These are phyloP conservation scores for Parazoanthus darwini DNA, from an alignment of 92 coral and sea anemone species.

Conservation along the genomic window DNA sequence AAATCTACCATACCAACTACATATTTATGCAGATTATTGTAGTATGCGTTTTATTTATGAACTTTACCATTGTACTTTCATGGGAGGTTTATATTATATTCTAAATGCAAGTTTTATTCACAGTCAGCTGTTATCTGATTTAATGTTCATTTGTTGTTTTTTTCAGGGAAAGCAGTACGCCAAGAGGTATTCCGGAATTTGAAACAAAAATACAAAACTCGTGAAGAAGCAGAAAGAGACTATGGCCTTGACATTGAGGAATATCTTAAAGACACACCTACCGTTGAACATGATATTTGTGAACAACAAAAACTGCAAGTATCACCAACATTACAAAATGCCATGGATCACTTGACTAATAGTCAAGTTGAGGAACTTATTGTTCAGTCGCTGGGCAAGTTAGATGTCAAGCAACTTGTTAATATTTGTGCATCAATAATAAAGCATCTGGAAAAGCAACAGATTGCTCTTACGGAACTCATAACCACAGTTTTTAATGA, in stretches of 20 bases:
- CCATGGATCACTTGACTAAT: constrained; percentile 1
- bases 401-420: neutral
- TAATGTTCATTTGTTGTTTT: neutral
- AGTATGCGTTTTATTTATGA: neutral
- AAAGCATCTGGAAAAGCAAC: neutral
- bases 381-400: neutral
- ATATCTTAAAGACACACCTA: constrained; percentile 1
- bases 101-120: neutral
- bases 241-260: neutral
- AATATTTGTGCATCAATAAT: neutral
- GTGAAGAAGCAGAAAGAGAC: constrained; percentile 4
- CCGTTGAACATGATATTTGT: neutral
- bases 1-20: neutral
- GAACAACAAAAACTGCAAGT: neutral
- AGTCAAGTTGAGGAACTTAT: neutral
- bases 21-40: neutral
- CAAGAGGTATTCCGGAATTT: constrained; percentile 19
- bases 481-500: neutral
- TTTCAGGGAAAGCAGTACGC: constrained; percentile 1
- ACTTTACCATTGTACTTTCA: neutral
- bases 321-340: constrained; percentile 13
- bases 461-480: neutral
- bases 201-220: constrained; percentile 13
- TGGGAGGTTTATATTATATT: neutral
- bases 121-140: neutral